phyloP scores from a whole-genome alignment of 2,797 vertebrate genomes.

The Lophius americanus region DNA sequence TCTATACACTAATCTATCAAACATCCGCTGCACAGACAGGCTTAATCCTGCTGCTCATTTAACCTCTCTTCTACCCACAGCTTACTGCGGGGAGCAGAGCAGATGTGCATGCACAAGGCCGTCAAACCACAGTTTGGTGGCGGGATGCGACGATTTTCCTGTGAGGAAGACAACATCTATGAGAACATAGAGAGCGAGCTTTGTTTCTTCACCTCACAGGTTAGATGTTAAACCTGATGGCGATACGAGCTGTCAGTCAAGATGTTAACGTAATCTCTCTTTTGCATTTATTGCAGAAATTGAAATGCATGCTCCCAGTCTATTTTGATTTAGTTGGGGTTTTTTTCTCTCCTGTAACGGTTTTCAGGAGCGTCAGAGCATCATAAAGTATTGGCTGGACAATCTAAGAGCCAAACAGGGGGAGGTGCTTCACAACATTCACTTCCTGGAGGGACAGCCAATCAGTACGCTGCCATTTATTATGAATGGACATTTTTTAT shows the following conservation, averaged over 20 bases:
- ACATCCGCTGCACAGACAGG: conserved; percentile 13
- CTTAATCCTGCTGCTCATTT: conserved; percentile 38
- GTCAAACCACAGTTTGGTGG: conserved; percentile 92
- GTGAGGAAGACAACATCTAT: conserved; percentile 94
- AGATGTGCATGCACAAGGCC: conserved; percentile 89
- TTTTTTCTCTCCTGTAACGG: neutral
- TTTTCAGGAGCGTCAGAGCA: conserved; percentile 90
- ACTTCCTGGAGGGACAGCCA: conserved; percentile 94
- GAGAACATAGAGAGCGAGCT: conserved; percentile 93
- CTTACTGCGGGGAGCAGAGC: conserved; percentile 90
- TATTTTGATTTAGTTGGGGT: neutral
- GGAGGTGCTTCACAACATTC: conserved; percentile 91
- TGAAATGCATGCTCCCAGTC: too few relatives aligned
- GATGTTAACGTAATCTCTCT: neutral
- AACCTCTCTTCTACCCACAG: conserved; percentile 67
- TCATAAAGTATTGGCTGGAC: conserved; percentile 93
- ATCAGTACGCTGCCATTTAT: conserved; percentile 84
- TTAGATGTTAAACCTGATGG: conserved; percentile 57
- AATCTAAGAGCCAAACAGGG: conserved; percentile 93
- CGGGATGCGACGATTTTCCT: conserved; percentile 89
- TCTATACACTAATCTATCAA: conserved; percentile 30
- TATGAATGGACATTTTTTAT: neutral
- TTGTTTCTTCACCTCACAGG: conserved; percentile 94
- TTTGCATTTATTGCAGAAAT: neutral
- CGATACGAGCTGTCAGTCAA: neutral